Base-by-base conservation (phyloP, 2,797 vertebrate species). In the Tympanoctomys barrerae region DNA sequence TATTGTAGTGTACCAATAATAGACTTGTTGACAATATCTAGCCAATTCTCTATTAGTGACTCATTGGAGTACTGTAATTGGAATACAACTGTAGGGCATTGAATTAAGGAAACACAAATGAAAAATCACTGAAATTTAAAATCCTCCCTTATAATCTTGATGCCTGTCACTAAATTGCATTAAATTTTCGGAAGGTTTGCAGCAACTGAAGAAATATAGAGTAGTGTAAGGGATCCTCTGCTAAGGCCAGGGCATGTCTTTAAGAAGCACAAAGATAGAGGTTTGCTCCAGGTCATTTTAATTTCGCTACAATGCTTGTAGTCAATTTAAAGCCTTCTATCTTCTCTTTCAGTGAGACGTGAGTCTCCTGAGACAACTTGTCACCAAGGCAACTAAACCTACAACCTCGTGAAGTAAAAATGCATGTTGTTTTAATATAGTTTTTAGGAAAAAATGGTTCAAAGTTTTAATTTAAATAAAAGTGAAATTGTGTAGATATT, bases 321-420 rank as follows among this genome's bases (percentile, higher is more conserved):
- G 66, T 87, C 61, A 86, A 73, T 77, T 95, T 71, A 97, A 94
- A 96, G 33, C 71, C 92, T 84, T 95, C 91, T 73, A 52, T 90
- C 39, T 92, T 57, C 92, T 33, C 28, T 93, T 93, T 96, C 61
- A 14, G 18, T 94, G 71, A 96, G 68, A 91, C 73, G 5, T 82
- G 14, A 71, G 49, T 94, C 66, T 90, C 89, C 28, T 90, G 31
- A 66, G 73, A 93, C 28, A 91, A 49, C 87, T 94, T 94, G 66
- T 97, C 22, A 85, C 92, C 93, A 95, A 96, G 94, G 59, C 73
- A 97, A 95, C 94, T 68, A 91, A 85, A 84, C 36, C 87, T 54
- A 1, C 62, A 71, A 42, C 94, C 95, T 4, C 84, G 39, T 87
- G 68, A 96, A 92, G 92, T 73, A 68, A 96, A 42, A 93, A 92